phyloP scores from a whole-genome alignment of 2,113 vertebrate species.

The Ammodramus savannarum region DNA sequence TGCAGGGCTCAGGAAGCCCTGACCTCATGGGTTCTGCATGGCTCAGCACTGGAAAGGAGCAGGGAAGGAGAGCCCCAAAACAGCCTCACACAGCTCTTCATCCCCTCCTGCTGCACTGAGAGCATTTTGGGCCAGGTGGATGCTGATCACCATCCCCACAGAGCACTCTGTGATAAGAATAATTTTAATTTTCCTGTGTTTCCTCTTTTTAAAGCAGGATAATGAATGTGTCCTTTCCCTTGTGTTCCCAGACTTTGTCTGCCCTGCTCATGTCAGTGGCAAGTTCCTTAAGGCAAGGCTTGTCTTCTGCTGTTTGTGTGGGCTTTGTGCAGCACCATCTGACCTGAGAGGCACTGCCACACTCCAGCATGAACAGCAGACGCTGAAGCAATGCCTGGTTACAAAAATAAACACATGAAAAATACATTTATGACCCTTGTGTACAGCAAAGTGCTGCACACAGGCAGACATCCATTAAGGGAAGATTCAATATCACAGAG shows the following conservation, averaged over 20 bases:
- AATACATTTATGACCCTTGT: slow-evolving; percentile 24
- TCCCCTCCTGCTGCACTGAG: background rate
- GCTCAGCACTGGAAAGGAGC: background rate
- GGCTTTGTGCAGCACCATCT: background rate
- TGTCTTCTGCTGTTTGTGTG: background rate
- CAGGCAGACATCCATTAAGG: slow-evolving; percentile 8
- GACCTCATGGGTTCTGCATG: rapidly evolving
- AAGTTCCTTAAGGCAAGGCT: slow-evolving; percentile 10
- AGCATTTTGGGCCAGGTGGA: background rate
- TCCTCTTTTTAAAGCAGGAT: background rate
- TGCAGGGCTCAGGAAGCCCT: background rate
- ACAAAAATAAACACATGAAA: slow-evolving; percentile 51
- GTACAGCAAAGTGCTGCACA: slow-evolving; percentile 1
- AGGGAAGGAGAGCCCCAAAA: background rate
- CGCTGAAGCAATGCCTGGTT: background rate
- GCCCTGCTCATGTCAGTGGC: background rate
- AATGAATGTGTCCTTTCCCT: background rate
- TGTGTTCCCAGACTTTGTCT: background rate
- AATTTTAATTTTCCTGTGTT: background rate
- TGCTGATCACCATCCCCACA: background rate
- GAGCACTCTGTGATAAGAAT: background rate
- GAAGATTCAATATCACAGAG: background rate
- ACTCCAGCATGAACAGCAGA: background rate
- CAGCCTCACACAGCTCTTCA: background rate
- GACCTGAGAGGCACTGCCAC: slow-evolving; percentile 7